phyloP scores from a whole-genome alignment of 2,888 invertebrate genomes.

The Panzeria rudis region DNA sequence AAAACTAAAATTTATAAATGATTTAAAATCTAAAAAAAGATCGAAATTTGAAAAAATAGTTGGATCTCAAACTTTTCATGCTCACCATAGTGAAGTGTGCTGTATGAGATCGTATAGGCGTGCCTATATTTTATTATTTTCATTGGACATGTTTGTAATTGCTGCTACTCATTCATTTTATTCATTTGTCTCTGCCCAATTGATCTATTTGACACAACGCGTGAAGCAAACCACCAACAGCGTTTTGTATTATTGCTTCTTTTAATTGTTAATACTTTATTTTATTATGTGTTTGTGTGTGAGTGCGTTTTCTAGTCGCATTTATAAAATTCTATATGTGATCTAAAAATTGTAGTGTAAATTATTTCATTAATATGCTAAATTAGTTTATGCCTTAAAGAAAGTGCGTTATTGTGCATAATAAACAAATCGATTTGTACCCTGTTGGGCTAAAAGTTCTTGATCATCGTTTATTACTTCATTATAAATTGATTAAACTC shows the following conservation, averaged over 20 bases:
- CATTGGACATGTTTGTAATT: constrained; percentile 8
- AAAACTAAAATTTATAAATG: no score
- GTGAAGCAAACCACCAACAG: constrained; percentile 66
- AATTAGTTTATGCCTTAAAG: constrained; percentile 42
- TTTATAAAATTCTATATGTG: constrained; percentile 43
- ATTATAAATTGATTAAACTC: constrained; percentile 28
- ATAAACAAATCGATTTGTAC: constrained; percentile 26
- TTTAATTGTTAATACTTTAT: constrained; percentile 29
- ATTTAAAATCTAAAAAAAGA: not conserved
- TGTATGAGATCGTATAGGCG: not conserved
- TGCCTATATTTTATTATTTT: not conserved
- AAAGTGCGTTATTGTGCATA: constrained; percentile 53
- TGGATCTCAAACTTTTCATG: not conserved
- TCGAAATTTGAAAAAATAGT: no score
- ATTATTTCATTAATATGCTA: constrained; percentile 60
- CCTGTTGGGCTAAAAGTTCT: constrained; percentile 5
- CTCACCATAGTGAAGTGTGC: not conserved
- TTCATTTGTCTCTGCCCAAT: constrained; percentile 55
- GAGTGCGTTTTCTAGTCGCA: not conserved
- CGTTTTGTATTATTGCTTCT: constrained; percentile 42
- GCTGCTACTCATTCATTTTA: constrained; percentile 33
- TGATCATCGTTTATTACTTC: constrained; percentile 20
- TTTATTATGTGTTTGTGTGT: constrained; percentile 4
- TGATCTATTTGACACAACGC: constrained; percentile 69
- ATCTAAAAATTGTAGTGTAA: constrained; percentile 52